Percentiles rank a stretch among this genome's conserved stretches.
These are phyloP conservation scores for Alligator sinensis DNA, from an alignment of 2,113 vertebrate species.

Conservation along the genomic window DNA sequence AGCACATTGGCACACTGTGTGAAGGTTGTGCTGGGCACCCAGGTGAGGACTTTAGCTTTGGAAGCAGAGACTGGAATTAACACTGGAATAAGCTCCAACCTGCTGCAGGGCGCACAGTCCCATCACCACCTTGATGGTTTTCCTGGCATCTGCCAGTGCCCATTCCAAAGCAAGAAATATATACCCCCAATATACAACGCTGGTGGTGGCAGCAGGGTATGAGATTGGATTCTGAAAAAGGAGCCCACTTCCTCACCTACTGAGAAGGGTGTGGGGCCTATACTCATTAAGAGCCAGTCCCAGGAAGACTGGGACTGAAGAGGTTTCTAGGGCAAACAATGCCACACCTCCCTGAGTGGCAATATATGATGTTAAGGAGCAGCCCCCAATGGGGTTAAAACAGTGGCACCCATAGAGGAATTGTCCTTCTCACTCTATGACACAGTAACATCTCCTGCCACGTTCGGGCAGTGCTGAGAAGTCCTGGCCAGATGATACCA, in stretches of 20 bases:
- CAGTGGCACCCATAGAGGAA: not conserved
- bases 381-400: not conserved
- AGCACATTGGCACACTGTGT: not conserved
- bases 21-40: not conserved
- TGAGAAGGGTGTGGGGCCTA: not conserved
- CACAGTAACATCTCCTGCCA: not conserved
- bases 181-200: not conserved
- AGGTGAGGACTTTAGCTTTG: not conserved
- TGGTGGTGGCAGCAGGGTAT: not conserved
- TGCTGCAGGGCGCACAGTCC: not conserved
- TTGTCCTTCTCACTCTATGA: no score
- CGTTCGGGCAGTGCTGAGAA: not conserved
- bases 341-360: not conserved
- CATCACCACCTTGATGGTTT: not conserved
- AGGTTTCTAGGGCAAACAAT: not conserved
- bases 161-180: not conserved
- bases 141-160: not conserved
- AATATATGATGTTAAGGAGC: not conserved
- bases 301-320: no score
- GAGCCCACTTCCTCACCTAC: not conserved
- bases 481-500: not conserved
- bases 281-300: no score
- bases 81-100: not conserved
- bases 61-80: not conserved
- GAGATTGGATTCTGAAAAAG: not conserved